phyloP scores from a whole-genome alignment of 2,113 vertebrate genomes.

The Corapipo altera region DNA sequence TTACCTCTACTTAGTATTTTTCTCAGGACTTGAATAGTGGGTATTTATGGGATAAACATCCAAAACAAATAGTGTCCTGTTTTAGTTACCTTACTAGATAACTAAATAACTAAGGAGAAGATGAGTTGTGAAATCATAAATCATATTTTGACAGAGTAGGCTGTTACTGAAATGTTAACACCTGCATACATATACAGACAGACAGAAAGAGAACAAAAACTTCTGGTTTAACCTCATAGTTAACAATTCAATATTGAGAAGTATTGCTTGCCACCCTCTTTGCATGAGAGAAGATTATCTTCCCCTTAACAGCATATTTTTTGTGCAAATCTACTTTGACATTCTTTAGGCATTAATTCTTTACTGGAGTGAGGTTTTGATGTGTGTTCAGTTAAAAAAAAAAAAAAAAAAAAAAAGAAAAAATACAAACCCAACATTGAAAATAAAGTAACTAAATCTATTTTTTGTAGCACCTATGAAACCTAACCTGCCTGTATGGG shows the following conservation, averaged over 20 bases:
- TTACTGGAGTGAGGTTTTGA: background rate
- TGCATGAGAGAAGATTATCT: background rate
- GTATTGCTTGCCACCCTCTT: background rate
- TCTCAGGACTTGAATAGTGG: background rate
- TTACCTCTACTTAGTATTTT: background rate
- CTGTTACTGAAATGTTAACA: background rate
- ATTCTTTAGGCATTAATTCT: background rate
- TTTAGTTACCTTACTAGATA: background rate
- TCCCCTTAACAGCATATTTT: background rate
- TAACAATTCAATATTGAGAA: background rate
- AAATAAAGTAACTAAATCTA: background rate
- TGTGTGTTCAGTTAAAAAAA: background rate
- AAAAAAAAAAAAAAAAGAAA: background rate
- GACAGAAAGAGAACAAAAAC: background rate
- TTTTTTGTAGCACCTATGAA: background rate
- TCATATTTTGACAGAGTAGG: background rate
- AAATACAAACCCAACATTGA: background rate
- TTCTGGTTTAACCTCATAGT: background rate
- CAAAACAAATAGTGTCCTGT: background rate
- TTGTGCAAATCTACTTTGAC: background rate
- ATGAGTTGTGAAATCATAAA: background rate
- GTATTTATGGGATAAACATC: background rate
- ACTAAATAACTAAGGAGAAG: background rate
- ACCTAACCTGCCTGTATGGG: background rate
- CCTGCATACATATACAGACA: background rate